Evolutionary conservation across 2,888 invertebrate species (phyloP), one percentile per base, ranked within the genome.

Genomic region (Pyrrhosoma nymphula): DNA sequence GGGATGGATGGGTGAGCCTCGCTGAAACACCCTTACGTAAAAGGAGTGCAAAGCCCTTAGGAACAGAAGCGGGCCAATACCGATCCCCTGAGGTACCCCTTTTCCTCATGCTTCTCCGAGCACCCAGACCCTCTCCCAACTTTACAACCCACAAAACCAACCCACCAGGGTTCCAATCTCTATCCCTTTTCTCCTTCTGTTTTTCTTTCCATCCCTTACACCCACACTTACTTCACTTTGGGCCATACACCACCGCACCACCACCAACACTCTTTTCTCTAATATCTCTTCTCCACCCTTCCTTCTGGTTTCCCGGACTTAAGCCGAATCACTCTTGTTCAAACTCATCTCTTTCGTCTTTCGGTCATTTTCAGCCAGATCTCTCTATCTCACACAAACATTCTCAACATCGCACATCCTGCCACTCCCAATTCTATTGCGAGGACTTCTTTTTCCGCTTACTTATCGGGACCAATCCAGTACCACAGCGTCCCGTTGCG

Each of bases 71-170:
- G 55, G 89, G 55, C 89, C 89, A 89, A 23, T 93, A 35, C 35
- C 35, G 18, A 35, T 35, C 35, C 26, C 26, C 82, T 93, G 63
- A 93, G 93, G 26, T 47, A 69, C 93, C 69, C 93, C 35, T 69
- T 60, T 35, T 82, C 69, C 69, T 69, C 93, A 39, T 93, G 69
- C 69, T 93, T 47, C 93, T 75, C 69, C 47, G 69, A 47, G n/a
- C 69, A 26, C 93, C 63, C 93, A 35, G 35, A 26, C 93, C 75
- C 69, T 55, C 69, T 75, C 69, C 93, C 69, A 93, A 93, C 93
- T 93, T 93, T 93, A 93, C 93, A 93, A 93, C 63, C 93, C 93
- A 39, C 69, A 47, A 69, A 93, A 69, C 93, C 93, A 63, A 47
- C 60, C 60, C 60, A 8, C 91, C 69, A 30, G 35, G 60, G 60